These are phyloP conservation scores for Stichopus horrens DNA, from an alignment of 53 echinoderm and acorn worm genomes.

Conservation along the genomic window DNA sequence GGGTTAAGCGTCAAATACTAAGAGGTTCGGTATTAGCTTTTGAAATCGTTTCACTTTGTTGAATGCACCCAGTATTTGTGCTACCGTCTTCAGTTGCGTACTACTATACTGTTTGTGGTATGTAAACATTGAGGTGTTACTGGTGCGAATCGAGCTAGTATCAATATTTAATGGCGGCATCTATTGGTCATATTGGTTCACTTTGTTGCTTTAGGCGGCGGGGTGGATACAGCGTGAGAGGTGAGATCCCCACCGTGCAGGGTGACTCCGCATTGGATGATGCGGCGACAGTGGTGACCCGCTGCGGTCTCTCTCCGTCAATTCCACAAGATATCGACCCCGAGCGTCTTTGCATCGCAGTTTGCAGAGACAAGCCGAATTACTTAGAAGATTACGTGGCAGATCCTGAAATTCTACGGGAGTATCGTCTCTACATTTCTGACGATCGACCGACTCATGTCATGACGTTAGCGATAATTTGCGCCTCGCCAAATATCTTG, in stretches of 20 bases:
- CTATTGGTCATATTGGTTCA: not conserved
- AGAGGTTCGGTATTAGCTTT: too few species aligned
- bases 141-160: too few species aligned
- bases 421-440: slow-evolving; percentile 16
- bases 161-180: not conserved
- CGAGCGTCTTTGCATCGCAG: slow-evolving; percentile 21
- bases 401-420: not conserved
- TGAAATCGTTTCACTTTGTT: too few species aligned
- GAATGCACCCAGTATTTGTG: too few species aligned
- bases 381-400: slow-evolving; percentile 25
- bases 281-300: too few species aligned
- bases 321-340: not conserved
- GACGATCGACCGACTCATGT: slow-evolving; percentile 20
- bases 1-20: too few species aligned
- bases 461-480: slow-evolving; percentile 37
- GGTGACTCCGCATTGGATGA: not conserved
- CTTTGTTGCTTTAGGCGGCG: not conserved
- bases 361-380: slow-evolving; percentile 35
- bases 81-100: too few species aligned
- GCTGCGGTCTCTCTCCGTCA: too few species aligned
- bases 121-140: too few species aligned
- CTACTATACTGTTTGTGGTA: too few species aligned
- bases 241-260: not conserved
- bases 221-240: not conserved
- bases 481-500: slow-evolving; percentile 37